phyloP scores from a whole-genome alignment of 2,797 vertebrate species.

The Hafferia zeledoni region DNA sequence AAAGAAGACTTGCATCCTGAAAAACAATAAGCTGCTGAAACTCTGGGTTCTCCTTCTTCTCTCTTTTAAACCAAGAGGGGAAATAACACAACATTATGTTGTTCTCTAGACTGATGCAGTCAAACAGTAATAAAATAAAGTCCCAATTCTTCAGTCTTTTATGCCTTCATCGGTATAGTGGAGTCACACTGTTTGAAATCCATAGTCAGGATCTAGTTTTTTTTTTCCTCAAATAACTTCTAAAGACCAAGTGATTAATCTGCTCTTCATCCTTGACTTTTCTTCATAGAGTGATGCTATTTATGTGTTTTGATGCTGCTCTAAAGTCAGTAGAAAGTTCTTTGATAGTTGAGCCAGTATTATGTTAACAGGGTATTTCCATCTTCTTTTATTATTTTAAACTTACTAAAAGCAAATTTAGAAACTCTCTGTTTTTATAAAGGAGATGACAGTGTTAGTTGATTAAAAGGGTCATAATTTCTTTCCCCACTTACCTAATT shows the following conservation, averaged over 20 bases:
- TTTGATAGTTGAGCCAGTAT: not conserved
- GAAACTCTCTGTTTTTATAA: slow-evolving; percentile 29
- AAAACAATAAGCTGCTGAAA: not conserved
- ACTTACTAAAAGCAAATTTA: slow-evolving; percentile 9
- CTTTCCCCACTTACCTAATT: slow-evolving; percentile 5
- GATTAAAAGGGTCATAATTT: slow-evolving; percentile 52
- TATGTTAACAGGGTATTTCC: not conserved
- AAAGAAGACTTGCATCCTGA: not conserved
- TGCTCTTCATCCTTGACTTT: not conserved
- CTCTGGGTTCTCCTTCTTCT: not conserved
- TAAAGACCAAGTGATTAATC: not conserved
- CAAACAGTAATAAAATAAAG: not conserved
- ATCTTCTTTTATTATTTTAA: not conserved
- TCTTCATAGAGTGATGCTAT: not conserved
- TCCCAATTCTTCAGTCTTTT: not conserved
- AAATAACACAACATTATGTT: not conserved
- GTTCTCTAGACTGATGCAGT: not conserved
- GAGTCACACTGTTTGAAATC: not conserved
- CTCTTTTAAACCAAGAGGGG: not conserved
- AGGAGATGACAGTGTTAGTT: not conserved
- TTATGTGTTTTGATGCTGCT: not conserved
- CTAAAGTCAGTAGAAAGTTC: not conserved
- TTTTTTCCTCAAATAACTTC: not conserved
- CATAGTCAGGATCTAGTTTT: not conserved
- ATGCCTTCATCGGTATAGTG: not conserved